Conservation (phyloP, 2,888 invertebrate species). For the Drosophila antonietae region DNA sequence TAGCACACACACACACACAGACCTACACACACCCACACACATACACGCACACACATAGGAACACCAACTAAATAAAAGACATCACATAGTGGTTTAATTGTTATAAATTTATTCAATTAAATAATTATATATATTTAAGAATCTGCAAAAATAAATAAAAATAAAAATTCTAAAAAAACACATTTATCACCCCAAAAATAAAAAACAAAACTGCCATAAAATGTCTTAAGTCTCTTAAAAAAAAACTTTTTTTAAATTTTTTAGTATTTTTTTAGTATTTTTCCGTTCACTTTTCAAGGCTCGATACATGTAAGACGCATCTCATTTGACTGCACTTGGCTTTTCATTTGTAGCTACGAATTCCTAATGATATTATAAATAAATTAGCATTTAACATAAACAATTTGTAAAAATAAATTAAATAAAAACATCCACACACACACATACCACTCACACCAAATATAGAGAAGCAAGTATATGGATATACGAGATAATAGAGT, state of each 20-base stretch:
- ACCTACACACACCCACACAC: slow-evolving; percentile 20
- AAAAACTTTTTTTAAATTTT: slow-evolving; percentile 18
- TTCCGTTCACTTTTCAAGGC: slow-evolving; percentile 20
- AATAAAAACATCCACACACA: slow-evolving; percentile 1
- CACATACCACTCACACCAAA: slow-evolving; percentile 1
- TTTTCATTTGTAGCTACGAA: slow-evolving; percentile 52
- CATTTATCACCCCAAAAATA: slow-evolving; percentile 29
- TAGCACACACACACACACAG: slow-evolving; percentile 25
- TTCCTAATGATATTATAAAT: slow-evolving; percentile 63
- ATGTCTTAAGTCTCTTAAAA: slow-evolving; percentile 41
- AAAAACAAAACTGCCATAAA: slow-evolving; percentile 63
- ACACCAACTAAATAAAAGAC: slow-evolving; percentile 23
- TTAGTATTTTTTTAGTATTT: slow-evolving; percentile 7
- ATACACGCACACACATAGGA: slow-evolving; percentile 20
- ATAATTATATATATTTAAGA: slow-evolving; percentile 14
- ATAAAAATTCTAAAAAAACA: slow-evolving; percentile 13
- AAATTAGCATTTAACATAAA: slow-evolving; percentile 38
- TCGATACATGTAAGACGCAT: slow-evolving; percentile 29
- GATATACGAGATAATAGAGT: slow-evolving; percentile 23
- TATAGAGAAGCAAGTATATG: slow-evolving; percentile 10
- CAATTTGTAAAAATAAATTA: slow-evolving; percentile 35
- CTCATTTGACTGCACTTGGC: slow-evolving; percentile 20
- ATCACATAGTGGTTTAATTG: slow-evolving; percentile 74
- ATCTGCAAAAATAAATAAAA: slow-evolving; percentile 30
- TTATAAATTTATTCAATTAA: slow-evolving; percentile 56